These are phyloP conservation scores for Brachypodius melanocephalos DNA, from an alignment of 2,113 vertebrate species.

Conservation along the genomic window DNA sequence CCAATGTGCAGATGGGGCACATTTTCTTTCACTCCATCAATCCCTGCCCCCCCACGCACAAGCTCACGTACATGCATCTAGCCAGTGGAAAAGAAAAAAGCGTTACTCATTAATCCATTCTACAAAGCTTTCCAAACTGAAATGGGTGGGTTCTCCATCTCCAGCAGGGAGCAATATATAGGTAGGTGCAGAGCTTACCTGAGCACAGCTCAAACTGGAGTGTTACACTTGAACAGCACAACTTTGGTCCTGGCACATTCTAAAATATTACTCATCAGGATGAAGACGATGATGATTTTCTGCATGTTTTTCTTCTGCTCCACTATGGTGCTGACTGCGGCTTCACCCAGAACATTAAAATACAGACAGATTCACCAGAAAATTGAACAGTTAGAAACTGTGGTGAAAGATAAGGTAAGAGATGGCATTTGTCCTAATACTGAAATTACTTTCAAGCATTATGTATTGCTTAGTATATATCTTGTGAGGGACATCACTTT, in stretches of 20 bases:
- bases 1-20: slow-evolving; percentile 79
- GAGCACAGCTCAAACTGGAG: slow-evolving; percentile 71
- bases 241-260: slow-evolving; percentile 20
- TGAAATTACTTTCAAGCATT: not conserved
- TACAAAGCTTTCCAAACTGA: slow-evolving; percentile 89
- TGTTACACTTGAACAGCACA: slow-evolving; percentile 60
- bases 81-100: slow-evolving; percentile 97
- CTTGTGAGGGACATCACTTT: not conserved
- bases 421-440: not conserved
- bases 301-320: slow-evolving; percentile 61
- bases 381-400: slow-evolving; percentile 15
- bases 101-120: slow-evolving; percentile 91
- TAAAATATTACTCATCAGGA: slow-evolving; percentile 32
- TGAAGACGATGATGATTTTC: slow-evolving; percentile 65
- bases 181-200: slow-evolving; percentile 77
- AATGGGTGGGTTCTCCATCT: slow-evolving; percentile 86
- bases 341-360: not conserved
- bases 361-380: slow-evolving; percentile 43
- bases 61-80: slow-evolving; percentile 74
- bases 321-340: not conserved
- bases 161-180: slow-evolving; percentile 89
- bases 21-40: slow-evolving; percentile 78
- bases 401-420: slow-evolving; percentile 68
- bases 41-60: slow-evolving; percentile 82
- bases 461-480: not conserved